Percentiles rank a stretch among this genome's conserved stretches.
phyloP scores from a whole-genome alignment of 2,113 vertebrate genomes.

The Oceanites oceanicus region DNA sequence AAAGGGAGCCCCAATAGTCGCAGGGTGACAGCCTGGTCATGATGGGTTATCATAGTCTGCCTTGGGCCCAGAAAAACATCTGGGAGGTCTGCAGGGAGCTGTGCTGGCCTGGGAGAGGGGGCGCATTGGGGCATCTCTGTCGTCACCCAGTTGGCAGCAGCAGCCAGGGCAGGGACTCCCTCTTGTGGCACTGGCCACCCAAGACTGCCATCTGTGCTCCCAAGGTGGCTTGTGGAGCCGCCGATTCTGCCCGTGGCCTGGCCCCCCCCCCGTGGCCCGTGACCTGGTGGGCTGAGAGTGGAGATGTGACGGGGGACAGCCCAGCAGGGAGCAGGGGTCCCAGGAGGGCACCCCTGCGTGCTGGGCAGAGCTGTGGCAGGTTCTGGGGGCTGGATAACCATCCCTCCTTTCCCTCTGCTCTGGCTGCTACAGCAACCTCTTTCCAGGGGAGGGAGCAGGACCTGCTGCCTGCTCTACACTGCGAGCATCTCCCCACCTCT shows the following conservation, averaged over 20 bases:
- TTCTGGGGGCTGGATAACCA: neutral
- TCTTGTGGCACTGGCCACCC: neutral
- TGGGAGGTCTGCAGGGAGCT: neutral
- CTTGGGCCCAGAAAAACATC: neutral
- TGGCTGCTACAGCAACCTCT: neutral
- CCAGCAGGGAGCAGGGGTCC: neutral
- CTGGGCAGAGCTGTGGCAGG: neutral
- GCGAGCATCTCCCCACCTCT: neutral
- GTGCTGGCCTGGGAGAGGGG: neutral
- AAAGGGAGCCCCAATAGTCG: neutral
- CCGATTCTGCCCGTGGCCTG: neutral
- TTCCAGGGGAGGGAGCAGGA: neutral
- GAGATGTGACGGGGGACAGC: neutral
- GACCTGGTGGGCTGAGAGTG: neutral
- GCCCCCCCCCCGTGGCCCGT: no score
- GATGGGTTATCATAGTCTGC: neutral
- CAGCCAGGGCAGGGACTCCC: neutral
- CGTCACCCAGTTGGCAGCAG: neutral
- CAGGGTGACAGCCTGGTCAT: neutral
- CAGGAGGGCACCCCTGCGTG: neutral
- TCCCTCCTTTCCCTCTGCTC: neutral
- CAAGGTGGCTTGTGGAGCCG: fast-evolving
- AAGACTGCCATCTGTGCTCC: neutral
- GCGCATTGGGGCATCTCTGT: neutral
- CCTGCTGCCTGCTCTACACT: neutral